Base-by-base conservation (phyloP, 1,140 invertebrate genomes). In the Drosophila kepulauana region DNA sequence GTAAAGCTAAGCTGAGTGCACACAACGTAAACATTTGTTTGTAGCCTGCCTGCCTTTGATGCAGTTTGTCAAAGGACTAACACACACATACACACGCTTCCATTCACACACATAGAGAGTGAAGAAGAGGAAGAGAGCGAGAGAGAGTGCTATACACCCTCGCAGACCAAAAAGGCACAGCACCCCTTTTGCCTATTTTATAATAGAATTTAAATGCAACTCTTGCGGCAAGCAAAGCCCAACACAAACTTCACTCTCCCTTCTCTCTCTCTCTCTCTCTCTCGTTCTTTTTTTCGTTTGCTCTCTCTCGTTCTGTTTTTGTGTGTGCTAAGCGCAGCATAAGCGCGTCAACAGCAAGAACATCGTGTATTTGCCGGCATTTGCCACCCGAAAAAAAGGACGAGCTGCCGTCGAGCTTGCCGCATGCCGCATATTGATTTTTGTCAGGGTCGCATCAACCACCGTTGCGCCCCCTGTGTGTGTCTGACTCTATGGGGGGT, bases 131-230 rank as follows among this genome's bases (percentile, higher is more conserved):
- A 10, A n/a, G n/a, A 13, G 41, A 4, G n/a, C n/a, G 41, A 13
- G 41, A 13, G 7, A 13, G 41, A 3, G 41, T 7, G 41, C 3
- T 11, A 35, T 2, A 57, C 81, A 84, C 65, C 73, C 73, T 58
- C 73, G 51, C 73, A 58, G 33, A 57, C 48, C 25, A n/a, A 56
- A 25, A 10, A 30, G 28, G 28, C 5, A 48, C 45, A 59, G 62
- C 70, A 63, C 65, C 75, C 65, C 65, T 62, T 86, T 57, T 41
- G 10, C 25, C 62, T 52, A 66, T 79, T 69, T 65, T 78, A 56
- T 82, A 86, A 86, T 86, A 87, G 76, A 86, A 86, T 86, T 82
- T 87, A 82, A 75, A 86, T 86, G 76, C 79, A 79, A 82, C 79
- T 87, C 81, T 79, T 79, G 82, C 67, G 71, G 79, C 82, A 68